Evolutionary conservation across 2,113 vertebrate species (phyloP), one percentile per base, ranked within the genome.

Genomic region (Corythornis madagascariensis): DNA sequence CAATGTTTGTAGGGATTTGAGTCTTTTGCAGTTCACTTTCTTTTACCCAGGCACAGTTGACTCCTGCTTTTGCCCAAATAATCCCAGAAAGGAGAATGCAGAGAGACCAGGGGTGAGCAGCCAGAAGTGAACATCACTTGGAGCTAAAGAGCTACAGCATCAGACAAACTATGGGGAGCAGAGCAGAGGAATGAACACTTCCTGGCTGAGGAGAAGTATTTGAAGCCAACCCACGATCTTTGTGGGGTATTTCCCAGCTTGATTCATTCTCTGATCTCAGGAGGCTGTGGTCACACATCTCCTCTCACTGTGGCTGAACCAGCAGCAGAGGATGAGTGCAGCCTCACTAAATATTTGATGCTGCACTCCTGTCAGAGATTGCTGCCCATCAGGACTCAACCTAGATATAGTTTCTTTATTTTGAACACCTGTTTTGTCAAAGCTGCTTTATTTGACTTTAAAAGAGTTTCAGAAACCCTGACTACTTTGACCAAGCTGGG

Each of bases 221-320:
- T 53, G 42, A 79, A 93, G 47, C 47, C 47, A 92, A 21, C 6
- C 29, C 25, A 38, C 22, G 13, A 11, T 55, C 65, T 60, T 74
- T 18, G 6, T 48, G 10, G 77, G 56, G 25, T 56, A 66, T 92
- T 97, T 95, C 85, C 92, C 83, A 93, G 19, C 79, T 75, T 78
- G 53, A 26, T 78, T 93, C n/a, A 7, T 1, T 1, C 52, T 83
- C 69, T 90, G 28, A 81, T 72, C 76, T 83, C 57, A 13, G 77
- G 65, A 90, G 86, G 35, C 73, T 95, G 92, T 71, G 86, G 65
- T 93, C 77, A 69, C 70, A 13, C 45, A 40, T n/a, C 73, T 73
- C 64, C 12, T 6, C 55, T 86, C 3, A 1, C 31, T 78, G 72
- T 43, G 56, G 72, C 80, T 93, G 57, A 93, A 12, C 33, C 48